Conservation (phyloP, 1,140 invertebrate genomes). For the Leptinotarsa lineolata region DNA sequence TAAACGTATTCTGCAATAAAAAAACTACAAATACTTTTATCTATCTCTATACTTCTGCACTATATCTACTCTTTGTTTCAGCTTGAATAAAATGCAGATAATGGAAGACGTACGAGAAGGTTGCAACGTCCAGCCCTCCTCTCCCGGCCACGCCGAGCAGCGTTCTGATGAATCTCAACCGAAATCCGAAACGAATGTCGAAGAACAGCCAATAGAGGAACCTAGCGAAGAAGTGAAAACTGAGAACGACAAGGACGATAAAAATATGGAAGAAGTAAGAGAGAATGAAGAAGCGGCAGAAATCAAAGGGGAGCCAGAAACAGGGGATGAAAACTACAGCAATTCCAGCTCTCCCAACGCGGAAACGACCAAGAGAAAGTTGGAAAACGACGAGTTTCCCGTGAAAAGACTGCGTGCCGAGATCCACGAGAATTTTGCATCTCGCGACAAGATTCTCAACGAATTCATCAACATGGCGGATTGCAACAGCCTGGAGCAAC, state of each 20-base stretch:
- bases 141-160: conserved; percentile 53
- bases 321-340: conserved; percentile 36
- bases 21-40: too few species aligned
- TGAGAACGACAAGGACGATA: conserved; percentile 20
- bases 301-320: conserved; percentile 21
- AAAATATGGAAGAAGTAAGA: conserved; percentile 10
- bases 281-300: conserved; percentile 11
- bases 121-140: conserved; percentile 51
- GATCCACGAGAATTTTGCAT: conserved; percentile 60
- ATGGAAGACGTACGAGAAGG: conserved; percentile 55
- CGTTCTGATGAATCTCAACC: conserved; percentile 30
- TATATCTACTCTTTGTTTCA: conserved; percentile 45
- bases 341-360: conserved; percentile 30
- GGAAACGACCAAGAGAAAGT: conserved; percentile 40
- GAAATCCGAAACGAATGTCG: conserved; percentile 32
- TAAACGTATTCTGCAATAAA: too few species aligned
- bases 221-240: neutral
- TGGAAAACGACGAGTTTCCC: conserved; percentile 49
- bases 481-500: conserved; percentile 62
- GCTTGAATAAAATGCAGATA: conserved; percentile 56
- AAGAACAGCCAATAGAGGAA: conserved; percentile 26
- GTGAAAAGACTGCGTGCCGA: conserved; percentile 61
- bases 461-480: conserved; percentile 65
- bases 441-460: conserved; percentile 63
- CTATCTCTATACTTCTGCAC: too few species aligned